Percentiles rank a stretch among this genome's conserved stretches.
phyloP scores from a whole-genome alignment of 2,113 vertebrate species.

The Nyctibius bracteatus region DNA sequence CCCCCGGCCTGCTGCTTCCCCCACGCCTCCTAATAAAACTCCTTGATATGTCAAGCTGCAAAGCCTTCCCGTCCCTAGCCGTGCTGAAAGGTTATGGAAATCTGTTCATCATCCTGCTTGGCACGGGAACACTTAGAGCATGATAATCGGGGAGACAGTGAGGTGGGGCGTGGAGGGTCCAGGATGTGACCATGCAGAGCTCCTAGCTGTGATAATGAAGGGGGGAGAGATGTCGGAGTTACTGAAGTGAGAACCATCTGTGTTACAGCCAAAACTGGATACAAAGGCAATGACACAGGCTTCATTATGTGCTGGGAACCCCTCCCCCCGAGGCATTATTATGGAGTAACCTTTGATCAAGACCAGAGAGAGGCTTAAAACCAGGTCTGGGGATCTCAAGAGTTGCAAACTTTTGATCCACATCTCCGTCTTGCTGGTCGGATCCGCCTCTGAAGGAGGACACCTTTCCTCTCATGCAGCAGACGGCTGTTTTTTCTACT shows the following conservation, averaged over 20 bases:
- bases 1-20: background rate
- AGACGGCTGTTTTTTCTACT: background rate
- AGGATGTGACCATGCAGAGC: background rate
- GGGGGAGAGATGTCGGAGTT: slow-evolving; percentile 41
- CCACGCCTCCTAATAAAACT: background rate
- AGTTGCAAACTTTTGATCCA: slow-evolving; percentile 32
- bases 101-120: background rate
- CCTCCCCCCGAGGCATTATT: slow-evolving; percentile 49
- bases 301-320: slow-evolving; percentile 48
- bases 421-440: background rate
- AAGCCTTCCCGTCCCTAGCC: background rate
- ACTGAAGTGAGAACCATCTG: slow-evolving; percentile 62
- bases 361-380: slow-evolving; percentile 58
- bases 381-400: slow-evolving; percentile 11
- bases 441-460: background rate
- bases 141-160: slow-evolving; percentile 25
- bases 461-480: background rate
- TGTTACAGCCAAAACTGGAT: slow-evolving; percentile 46
- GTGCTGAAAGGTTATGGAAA: slow-evolving; percentile 25
- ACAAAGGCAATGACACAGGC: slow-evolving; percentile 56
- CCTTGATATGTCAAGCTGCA: background rate
- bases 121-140: background rate
- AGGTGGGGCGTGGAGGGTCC: background rate
- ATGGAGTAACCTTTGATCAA: slow-evolving; percentile 59
- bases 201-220: slow-evolving; percentile 22